Percentiles rank a stretch among this genome's conserved stretches.
Conservation (phyloP, 2,113 vertebrate species). For the Melanerpes formicivorus region DNA sequence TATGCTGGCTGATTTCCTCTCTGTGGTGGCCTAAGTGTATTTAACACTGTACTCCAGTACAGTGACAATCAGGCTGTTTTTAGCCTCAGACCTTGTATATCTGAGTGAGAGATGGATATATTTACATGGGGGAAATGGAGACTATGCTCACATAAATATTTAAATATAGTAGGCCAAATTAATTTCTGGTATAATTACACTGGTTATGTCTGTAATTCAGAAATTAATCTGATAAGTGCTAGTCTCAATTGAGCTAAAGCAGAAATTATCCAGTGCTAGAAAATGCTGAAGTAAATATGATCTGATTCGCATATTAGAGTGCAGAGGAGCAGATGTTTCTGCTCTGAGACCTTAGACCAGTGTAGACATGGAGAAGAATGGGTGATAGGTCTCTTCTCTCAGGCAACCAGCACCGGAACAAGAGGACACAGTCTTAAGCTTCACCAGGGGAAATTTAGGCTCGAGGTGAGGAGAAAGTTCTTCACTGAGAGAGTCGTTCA, state of each 20-base stretch:
- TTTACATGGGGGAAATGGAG: background rate
- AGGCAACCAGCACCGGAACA: too few relatives aligned
- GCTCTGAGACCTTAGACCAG: background rate
- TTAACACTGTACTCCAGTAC: background rate
- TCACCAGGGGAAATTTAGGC: too few relatives aligned
- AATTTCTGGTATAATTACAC: constrained; percentile 38
- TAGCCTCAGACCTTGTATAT: background rate
- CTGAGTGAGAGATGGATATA: background rate
- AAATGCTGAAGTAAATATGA: background rate
- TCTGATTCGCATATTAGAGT: background rate
- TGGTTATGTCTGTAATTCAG: constrained; percentile 13
- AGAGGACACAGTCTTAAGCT: too few relatives aligned
- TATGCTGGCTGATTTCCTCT: constrained; percentile 1
- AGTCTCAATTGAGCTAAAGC: background rate
- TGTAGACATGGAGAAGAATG: background rate
- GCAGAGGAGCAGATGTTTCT: background rate
- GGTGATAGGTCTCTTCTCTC: background rate
- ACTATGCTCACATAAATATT: constrained; percentile 26
- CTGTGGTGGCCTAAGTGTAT: background rate
- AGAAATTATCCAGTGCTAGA: background rate
- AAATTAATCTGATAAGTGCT: constrained; percentile 19
- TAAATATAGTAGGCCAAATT: constrained; percentile 17
- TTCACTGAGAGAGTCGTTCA: too few relatives aligned
- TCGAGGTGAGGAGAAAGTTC: too few relatives aligned
- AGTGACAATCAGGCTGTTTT: constrained; percentile 9